phyloP scores from a whole-genome alignment of 2,888 invertebrate species.

The Drosophila monieri region DNA sequence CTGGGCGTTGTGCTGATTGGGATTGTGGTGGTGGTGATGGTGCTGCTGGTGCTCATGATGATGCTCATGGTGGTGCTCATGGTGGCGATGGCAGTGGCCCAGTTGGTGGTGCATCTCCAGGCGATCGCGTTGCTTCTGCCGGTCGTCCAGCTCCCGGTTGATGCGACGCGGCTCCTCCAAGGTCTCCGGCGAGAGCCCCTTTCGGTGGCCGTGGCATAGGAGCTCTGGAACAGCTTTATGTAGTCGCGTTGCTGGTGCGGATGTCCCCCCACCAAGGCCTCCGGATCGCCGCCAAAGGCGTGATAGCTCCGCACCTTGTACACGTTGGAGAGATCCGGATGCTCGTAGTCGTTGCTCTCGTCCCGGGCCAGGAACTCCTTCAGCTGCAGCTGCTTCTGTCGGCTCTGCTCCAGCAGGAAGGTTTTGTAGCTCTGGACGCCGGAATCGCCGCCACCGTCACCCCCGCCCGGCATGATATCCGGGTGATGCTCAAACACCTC shows the following conservation, averaged over 20 bases:
- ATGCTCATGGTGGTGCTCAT: background rate
- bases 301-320: constrained; percentile 45
- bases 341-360: constrained; percentile 51
- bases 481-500: too few species aligned
- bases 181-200: background rate
- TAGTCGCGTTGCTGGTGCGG: background rate
- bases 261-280: background rate
- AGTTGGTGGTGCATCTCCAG: background rate
- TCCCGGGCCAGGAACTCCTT: constrained; percentile 58
- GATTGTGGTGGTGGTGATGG: background rate
- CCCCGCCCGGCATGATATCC: background rate
- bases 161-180: background rate
- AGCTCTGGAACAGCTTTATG: background rate
- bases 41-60: background rate
- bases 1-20: background rate
- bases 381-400: constrained; percentile 48
- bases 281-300: background rate
- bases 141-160: constrained; percentile 4
- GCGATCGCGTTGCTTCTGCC: background rate
- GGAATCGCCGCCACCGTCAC: background rate
- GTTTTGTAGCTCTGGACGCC: background rate
- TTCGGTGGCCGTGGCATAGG: background rate
- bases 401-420: constrained; percentile 29
- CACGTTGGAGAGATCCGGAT: constrained; percentile 49
- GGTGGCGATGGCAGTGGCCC: background rate